Conservation (phyloP, 2,113 vertebrate species). For the Panurus biarmicus region DNA sequence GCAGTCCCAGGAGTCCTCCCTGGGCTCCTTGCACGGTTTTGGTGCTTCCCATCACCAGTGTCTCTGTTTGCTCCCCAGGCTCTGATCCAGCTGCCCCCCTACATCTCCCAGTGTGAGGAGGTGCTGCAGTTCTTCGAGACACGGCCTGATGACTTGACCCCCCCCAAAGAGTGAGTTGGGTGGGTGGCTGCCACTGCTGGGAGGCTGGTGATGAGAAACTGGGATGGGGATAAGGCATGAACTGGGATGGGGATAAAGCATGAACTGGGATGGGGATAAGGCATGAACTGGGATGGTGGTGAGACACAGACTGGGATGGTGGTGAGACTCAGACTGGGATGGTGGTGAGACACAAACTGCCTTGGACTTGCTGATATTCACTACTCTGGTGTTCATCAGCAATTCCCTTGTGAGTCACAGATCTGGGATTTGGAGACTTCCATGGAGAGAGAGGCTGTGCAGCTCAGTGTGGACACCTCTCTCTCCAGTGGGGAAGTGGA, state of each 20-base stretch:
- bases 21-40: not conserved
- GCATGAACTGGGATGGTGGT: not conserved
- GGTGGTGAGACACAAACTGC: not conserved
- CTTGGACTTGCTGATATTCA: not conserved
- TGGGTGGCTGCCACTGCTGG: no score
- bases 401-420: fast-evolving
- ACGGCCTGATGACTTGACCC: constrained; percentile 89
- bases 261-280: no score
- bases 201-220: not conserved
- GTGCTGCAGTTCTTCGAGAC: constrained; percentile 97
- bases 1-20: not conserved
- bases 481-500: not conserved
- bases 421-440: not conserved
- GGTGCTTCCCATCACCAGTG: fast-evolving
- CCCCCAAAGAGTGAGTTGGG: constrained; percentile 89
- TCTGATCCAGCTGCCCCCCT: constrained; percentile 92
- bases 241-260: not conserved
- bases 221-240: no score
- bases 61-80: constrained; percentile 71
- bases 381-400: fast-evolving
- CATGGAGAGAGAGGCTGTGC: not conserved
- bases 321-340: not conserved
- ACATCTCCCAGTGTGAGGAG: constrained; percentile 97
- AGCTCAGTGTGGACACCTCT: not conserved
- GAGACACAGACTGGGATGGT: no score